Percentiles rank a stretch among this genome's conserved stretches.
Conservation (phyloP, 2,797 vertebrate species). For the Falco naumanni region DNA sequence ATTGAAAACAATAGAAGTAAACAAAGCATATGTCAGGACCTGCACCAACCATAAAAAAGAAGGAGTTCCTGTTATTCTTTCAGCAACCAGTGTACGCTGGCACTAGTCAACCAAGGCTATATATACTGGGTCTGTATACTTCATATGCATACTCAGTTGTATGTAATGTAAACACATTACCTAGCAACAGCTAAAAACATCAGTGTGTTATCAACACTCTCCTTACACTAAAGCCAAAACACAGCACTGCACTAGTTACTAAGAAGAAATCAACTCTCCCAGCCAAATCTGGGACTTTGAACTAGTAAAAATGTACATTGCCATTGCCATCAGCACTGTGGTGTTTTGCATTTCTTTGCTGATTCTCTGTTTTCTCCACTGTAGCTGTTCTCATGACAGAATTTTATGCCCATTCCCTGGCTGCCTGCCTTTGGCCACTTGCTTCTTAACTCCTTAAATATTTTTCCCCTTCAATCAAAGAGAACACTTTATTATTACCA, state of each 20-base stretch:
- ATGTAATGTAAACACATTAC: background rate
- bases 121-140: background rate
- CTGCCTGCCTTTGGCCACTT: background rate
- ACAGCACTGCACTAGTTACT: too few relatives aligned
- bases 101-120: background rate
- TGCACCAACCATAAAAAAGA: background rate
- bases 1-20: background rate
- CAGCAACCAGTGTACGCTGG: background rate
- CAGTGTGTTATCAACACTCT: too few relatives aligned
- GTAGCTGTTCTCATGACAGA: rapidly evolving
- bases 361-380: background rate
- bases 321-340: background rate
- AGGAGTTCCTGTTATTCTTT: background rate
- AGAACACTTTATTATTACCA: background rate
- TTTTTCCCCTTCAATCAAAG: background rate
- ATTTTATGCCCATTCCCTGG: background rate
- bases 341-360: background rate
- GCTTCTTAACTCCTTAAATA: background rate
- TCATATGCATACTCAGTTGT: background rate
- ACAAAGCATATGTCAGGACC: background rate
- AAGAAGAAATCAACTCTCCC: too few relatives aligned
- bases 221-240: too few relatives aligned
- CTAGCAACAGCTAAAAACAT: too few relatives aligned
- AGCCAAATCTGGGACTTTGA: background rate
- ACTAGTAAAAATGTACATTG: background rate